Evolutionary conservation across 2,113 vertebrate species (phyloP).

Genomic region (Tylochromis polylepis): DNA sequence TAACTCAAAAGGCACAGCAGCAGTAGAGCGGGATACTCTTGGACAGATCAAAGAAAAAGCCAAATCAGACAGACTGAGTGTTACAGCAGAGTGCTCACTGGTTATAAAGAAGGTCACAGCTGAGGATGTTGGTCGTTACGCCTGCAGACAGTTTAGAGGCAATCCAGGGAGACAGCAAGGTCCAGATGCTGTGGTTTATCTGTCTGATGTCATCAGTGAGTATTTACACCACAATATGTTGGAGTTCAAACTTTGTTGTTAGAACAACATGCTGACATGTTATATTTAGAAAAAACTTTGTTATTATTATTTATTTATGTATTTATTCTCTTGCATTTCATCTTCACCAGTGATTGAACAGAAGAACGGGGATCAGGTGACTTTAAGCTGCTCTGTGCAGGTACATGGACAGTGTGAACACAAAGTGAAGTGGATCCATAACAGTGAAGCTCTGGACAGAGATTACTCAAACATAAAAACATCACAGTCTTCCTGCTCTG

Average conservation of each 20-base stretch:
- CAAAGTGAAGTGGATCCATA: neutral
- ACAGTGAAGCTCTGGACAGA: neutral
- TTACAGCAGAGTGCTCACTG: too few relatives aligned
- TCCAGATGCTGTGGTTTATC: rapidly evolving
- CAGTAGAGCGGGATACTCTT: rapidly evolving
- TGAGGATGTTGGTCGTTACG: neutral
- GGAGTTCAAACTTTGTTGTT: neutral
- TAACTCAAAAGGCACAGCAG: rapidly evolving
- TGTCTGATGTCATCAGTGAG: neutral
- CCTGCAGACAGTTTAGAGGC: neutral
- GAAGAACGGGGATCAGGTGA: rapidly evolving
- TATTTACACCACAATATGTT: neutral
- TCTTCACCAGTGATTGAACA: neutral
- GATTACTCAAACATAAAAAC: rapidly evolving
- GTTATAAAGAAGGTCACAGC: too few relatives aligned
- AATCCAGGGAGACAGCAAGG: rapidly evolving
- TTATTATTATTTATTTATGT: neutral
- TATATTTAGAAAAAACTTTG: neutral
- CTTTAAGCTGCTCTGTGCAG: neutral
- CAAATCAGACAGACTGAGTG: neutral
- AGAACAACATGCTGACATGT: neutral
- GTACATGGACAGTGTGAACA: rapidly evolving
- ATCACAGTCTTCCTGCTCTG: rapidly evolving
- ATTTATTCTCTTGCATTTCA: neutral
- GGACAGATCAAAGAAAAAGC: neutral